Evolutionary conservation across 1,140 invertebrate species (phyloP), one percentile per base, ranked within the genome.

Genomic region (Wasmannia auropunctata): DNA sequence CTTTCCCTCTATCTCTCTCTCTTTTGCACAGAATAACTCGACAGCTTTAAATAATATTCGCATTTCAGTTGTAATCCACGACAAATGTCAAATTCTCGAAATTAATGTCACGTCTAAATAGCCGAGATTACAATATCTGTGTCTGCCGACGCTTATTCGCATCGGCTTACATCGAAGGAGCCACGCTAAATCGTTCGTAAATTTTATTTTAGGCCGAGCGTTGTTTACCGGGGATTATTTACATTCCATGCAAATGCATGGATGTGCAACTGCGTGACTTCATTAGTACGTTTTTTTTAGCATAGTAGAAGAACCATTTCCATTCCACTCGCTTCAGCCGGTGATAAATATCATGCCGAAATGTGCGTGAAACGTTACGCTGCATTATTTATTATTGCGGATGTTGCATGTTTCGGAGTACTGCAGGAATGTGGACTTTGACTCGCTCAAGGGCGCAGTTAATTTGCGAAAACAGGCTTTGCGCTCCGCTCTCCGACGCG

Each of bases 241-340:
- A 70, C 49, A 40, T 56, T 40, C 54, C 25, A 70, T 56, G 34
- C 49, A 28, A 56, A 81, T n/a, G n/a, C n/a, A n/a, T 70, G 10
- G 16, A 72, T 46, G 7, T 8, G 3, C 40, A 49, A 19, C 40
- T 31, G 14, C n/a, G 34, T 40, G 65, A 81, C 69, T 81, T 81
- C 49, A 81, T 81, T 72, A 81, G 49, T 70, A 69, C 37, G 34
- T 40, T 80, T 70, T 58, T 40, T 80, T 70, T 58, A 56, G 49
- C 19, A 31, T 49, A 40, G 19, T 31, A 70, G 43, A 81, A 72
- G 25, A 56, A 40, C 4, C n/a, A 31, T 80, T 40, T 81, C 16
- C 40, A 43, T 81, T 2, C 11, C 25, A 34, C n/a, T 80, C 22
- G 34, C 11, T 22, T 34, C 34, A 31, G 16, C n/a, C 25, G 11